phyloP scores from a whole-genome alignment of 2,797 vertebrate genomes.

The Meriones psammophilus region DNA sequence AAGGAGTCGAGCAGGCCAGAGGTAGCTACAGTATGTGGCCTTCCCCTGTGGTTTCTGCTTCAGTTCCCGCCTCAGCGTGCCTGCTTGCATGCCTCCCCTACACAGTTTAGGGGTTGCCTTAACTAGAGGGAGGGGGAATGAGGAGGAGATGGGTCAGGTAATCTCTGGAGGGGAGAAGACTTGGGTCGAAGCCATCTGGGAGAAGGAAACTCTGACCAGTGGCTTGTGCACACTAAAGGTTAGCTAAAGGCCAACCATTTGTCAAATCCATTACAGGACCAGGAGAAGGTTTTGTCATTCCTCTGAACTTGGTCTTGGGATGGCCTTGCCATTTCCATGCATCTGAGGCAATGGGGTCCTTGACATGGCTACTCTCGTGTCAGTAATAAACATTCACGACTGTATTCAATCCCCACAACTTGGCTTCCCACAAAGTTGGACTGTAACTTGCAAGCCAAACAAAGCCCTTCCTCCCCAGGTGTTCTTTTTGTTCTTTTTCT shows the following conservation, averaged over 20 bases:
- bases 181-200: neutral
- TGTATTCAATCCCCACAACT: no score
- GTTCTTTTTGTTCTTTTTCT: no score
- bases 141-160: neutral
- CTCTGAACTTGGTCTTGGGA: neutral
- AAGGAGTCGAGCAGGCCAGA: neutral
- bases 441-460: neutral
- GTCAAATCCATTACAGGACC: no score
- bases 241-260: neutral
- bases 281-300: neutral
- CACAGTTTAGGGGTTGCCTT: neutral
- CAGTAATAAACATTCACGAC: neutral
- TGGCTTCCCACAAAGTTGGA: neutral
- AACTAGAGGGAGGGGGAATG: neutral
- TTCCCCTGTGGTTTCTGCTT: neutral
- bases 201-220: neutral
- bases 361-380: neutral
- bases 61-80: neutral
- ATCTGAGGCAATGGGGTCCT: neutral
- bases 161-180: neutral
- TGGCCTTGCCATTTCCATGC: neutral
- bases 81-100: neutral
- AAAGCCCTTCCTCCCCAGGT: neutral
- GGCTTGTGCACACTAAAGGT: neutral
- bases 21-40: neutral